Evolutionary conservation across 2,797 vertebrate genomes (phyloP).

Genomic region (Sebastes nivosus): DNA sequence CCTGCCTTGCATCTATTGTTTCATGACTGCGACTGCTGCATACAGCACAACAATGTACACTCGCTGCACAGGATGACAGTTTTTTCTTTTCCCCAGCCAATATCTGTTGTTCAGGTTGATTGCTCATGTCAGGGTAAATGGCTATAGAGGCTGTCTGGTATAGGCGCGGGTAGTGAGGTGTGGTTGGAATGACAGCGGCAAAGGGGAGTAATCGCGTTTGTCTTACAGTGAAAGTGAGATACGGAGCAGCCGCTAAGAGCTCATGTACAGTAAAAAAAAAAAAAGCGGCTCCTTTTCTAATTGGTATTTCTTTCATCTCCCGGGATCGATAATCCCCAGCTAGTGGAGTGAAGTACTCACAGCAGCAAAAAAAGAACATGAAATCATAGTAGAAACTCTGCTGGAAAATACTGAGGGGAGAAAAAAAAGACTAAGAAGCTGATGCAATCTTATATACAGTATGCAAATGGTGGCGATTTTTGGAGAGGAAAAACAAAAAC

Average conservation of each 20-base stretch:
- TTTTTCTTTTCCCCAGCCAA: background rate
- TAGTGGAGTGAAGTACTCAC: background rate
- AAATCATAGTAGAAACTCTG: background rate
- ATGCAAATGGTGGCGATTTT: slow-evolving; percentile 18
- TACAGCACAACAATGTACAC: background rate
- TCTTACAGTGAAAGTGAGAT: slow-evolving; percentile 29
- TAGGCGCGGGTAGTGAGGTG: slow-evolving; percentile 30
- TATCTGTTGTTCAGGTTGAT: slow-evolving; percentile 46
- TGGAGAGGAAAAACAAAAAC: slow-evolving; percentile 1
- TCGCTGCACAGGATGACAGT: background rate
- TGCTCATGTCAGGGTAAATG: slow-evolving; percentile 47
- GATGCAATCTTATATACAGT: slow-evolving; percentile 11
- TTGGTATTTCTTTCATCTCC: slow-evolving; percentile 39
- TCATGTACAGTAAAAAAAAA: background rate
- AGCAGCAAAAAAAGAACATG: background rate
- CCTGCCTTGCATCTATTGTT: background rate
- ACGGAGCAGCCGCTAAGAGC: background rate
- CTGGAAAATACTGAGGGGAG: background rate
- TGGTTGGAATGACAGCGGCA: slow-evolving; percentile 26
- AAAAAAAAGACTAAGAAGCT: background rate
- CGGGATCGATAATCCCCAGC: slow-evolving; percentile 33
- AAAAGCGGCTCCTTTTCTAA: slow-evolving; percentile 29
- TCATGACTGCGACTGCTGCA: background rate
- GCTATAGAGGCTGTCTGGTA: slow-evolving; percentile 23
- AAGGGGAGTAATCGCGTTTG: slow-evolving; percentile 34